A percentile compares a stretch with the other conserved stretches of the same genome.
Conservation (phyloP, 2,113 vertebrate species). For the Stomatorhinus ivindoensis region DNA sequence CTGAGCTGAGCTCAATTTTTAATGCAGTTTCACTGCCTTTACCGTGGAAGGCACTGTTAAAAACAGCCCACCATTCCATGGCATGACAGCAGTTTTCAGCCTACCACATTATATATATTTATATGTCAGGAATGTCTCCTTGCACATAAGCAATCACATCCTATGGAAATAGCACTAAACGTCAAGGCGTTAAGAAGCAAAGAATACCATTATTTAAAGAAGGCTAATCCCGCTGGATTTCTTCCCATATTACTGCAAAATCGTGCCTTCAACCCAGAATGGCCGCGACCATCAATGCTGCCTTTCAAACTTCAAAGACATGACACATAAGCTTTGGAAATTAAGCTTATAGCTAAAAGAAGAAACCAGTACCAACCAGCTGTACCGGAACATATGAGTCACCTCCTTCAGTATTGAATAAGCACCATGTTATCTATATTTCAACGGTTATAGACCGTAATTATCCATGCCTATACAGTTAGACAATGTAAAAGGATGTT, state of each 20-base stretch:
- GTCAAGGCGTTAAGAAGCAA: neutral
- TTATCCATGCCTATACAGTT: constrained; percentile 6
- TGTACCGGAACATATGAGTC: neutral
- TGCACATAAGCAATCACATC: neutral
- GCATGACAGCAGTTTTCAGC: neutral
- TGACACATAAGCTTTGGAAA: constrained; percentile 1
- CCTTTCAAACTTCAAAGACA: neutral
- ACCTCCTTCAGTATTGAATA: neutral
- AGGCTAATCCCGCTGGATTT: neutral
- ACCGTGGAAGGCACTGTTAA: neutral
- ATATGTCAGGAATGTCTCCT: neutral
- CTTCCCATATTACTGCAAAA: neutral
- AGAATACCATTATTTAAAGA: neutral
- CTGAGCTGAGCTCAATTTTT: neutral
- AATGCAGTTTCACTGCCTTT: neutral
- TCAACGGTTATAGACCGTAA: neutral
- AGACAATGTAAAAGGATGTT: neutral
- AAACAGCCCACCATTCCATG: neutral
- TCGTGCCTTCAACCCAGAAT: neutral
- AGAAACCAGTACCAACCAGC: neutral
- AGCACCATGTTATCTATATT: neutral
- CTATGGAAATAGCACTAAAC: neutral
- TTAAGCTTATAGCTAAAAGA: neutral
- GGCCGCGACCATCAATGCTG: neutral
- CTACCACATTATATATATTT: neutral